These are phyloP conservation scores for Drosophila neoperkinsi DNA, from an alignment of 2,888 invertebrate genomes.

Conservation along the genomic window DNA sequence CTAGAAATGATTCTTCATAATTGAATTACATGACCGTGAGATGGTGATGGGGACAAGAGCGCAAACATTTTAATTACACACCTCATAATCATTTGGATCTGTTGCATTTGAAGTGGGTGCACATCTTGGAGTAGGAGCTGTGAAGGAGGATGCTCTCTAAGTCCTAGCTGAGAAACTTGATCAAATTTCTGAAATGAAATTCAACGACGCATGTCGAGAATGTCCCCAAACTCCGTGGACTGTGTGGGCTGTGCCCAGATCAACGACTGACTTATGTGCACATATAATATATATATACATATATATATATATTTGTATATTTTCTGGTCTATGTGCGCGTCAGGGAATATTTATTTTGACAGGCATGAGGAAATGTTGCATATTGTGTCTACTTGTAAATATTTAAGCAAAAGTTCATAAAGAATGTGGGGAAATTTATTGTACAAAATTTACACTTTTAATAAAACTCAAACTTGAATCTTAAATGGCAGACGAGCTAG, in stretches of 20 bases:
- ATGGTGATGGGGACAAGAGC: constrained; percentile 59
- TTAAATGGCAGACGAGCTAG: not conserved
- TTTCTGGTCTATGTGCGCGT: constrained; percentile 29
- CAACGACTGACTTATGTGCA: constrained; percentile 12
- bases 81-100: constrained; percentile 77
- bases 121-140: not conserved
- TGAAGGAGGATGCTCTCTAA: not conserved
- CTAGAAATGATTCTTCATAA: constrained; percentile 78
- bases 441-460: not conserved
- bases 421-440: not conserved
- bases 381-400: constrained; percentile 24
- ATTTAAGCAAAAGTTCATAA: constrained; percentile 21
- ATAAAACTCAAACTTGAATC: not conserved
- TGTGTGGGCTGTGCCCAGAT: constrained; percentile 41
- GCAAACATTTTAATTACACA: constrained; percentile 82
- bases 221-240: not conserved
- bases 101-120: not conserved
- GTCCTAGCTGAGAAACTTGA: constrained; percentile 48
- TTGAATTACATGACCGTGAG: constrained; percentile 71
- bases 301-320: constrained; percentile 1
- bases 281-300: constrained; percentile 6
- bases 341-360: constrained; percentile 61
- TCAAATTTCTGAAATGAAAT: constrained; percentile 68
- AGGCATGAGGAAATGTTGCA: constrained; percentile 55
- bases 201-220: constrained; percentile 60